phyloP scores from a whole-genome alignment of 2,797 vertebrate species.

The Carduelis carduelis region DNA sequence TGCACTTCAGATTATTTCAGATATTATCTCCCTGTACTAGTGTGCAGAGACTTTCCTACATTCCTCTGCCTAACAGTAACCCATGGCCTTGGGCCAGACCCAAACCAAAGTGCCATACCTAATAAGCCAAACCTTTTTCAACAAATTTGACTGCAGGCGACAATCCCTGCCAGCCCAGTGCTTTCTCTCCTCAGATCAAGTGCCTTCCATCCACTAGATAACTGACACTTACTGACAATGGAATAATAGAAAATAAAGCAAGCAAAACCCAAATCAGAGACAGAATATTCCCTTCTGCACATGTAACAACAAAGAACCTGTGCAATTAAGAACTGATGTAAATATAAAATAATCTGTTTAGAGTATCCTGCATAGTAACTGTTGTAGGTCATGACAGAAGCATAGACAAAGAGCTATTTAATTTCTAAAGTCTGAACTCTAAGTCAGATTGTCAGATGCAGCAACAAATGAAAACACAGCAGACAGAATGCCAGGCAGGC shows the following conservation, averaged over 20 bases:
- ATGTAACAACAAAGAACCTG: neutral
- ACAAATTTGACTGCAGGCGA: neutral
- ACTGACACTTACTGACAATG: neutral
- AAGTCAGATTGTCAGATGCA: neutral
- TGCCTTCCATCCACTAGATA: neutral
- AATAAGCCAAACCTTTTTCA: neutral
- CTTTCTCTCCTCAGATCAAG: neutral
- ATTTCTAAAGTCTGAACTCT: neutral
- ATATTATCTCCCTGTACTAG: neutral
- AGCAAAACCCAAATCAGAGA: neutral
- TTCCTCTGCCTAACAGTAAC: neutral
- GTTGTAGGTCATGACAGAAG: neutral
- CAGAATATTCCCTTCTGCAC: neutral
- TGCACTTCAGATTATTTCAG: neutral
- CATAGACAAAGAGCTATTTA: neutral
- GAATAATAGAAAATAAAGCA: neutral
- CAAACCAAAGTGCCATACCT: neutral
- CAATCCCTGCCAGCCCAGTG: neutral
- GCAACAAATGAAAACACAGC: neutral
- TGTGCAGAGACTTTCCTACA: neutral
- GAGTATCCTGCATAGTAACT: neutral
- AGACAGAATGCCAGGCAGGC: neutral
- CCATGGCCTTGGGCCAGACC: neutral
- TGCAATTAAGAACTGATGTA: neutral
- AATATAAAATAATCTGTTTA: neutral